Evolutionary conservation across 1,140 invertebrate genomes (phyloP), one percentile per base, ranked within the genome.

Genomic region (Atta texana): DNA sequence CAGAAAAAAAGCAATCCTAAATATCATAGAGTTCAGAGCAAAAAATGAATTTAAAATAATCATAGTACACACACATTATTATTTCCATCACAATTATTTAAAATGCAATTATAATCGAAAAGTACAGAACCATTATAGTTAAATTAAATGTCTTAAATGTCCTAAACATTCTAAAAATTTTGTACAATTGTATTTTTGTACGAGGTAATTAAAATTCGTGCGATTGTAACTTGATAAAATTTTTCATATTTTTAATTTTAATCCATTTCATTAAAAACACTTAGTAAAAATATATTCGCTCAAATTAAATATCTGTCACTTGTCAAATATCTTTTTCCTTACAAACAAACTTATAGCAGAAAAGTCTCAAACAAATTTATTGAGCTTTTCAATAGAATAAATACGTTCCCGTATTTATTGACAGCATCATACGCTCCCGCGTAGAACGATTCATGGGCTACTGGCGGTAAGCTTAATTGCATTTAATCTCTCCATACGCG

Each of bases 401-500:
- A 80, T 68, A 53, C 12, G 28, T 49, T 68, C 28, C n/a, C 49
- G 10, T 55, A 69, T 81, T 69, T 69, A 44, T 24, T 55, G 77
- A 81, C 49, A 81, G 6, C 21, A 57, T 57, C 55, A 69, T 69
- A 81, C 16, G 21, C 31, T 69, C 77, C 39, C 49, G 64, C 31
- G 21, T 28, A n/a, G 49, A 68, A 80, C 63, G 14, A 61, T 34
- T 78, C 44, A 31, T 24, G 61, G 49, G 28, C 8, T 68, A 68
- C 61, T 49, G 31, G 28, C 55, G 63, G 77, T 21, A 81, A 69
- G 49, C 77, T 69, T 81, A 81, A 81, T 81, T 69, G 63, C 64
- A 69, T 81, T 81, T 81, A 55, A 69, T 49, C 44, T 81, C 77
- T 81, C 31, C 63, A 31, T 57, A 81, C 31, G 76, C 44, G 76